Evolutionary conservation across 2,113 vertebrate species (phyloP).

Genomic region (Rhinoptilus africanus): DNA sequence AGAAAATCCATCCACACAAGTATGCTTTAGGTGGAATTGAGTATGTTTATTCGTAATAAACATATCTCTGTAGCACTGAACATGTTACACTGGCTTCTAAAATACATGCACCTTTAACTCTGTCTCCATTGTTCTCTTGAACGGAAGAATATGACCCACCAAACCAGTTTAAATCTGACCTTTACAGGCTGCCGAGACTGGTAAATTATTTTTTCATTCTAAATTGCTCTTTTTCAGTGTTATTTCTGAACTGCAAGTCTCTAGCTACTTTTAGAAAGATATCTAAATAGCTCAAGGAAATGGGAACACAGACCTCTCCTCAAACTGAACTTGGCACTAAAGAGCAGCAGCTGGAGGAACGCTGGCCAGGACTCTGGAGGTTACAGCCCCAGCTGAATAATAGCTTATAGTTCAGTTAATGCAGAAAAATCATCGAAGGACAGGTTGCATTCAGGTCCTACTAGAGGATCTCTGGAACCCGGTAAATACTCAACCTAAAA

Average conservation of each 20-base stretch:
- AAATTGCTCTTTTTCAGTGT: background rate
- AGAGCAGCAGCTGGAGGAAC: background rate
- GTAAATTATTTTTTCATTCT: background rate
- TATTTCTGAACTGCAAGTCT: background rate
- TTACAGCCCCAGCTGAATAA: background rate
- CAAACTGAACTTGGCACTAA: background rate
- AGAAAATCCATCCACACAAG: background rate
- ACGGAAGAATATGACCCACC: background rate
- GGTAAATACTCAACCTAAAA: background rate
- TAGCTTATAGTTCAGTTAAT: background rate
- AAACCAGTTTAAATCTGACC: background rate
- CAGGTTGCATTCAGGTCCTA: background rate
- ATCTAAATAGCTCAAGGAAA: background rate
- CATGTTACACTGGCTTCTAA: background rate
- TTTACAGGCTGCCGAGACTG: background rate
- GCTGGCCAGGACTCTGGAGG: background rate
- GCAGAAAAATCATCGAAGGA: background rate
- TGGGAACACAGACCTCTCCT: background rate
- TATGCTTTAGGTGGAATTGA: background rate
- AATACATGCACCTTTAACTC: background rate
- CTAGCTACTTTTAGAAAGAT: background rate
- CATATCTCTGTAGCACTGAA: background rate
- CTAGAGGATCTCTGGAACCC: background rate
- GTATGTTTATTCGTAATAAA: background rate
- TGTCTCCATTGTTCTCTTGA: background rate